Base-by-base conservation (phyloP, 2,888 invertebrate species). In the Colostygia pectinataria region DNA sequence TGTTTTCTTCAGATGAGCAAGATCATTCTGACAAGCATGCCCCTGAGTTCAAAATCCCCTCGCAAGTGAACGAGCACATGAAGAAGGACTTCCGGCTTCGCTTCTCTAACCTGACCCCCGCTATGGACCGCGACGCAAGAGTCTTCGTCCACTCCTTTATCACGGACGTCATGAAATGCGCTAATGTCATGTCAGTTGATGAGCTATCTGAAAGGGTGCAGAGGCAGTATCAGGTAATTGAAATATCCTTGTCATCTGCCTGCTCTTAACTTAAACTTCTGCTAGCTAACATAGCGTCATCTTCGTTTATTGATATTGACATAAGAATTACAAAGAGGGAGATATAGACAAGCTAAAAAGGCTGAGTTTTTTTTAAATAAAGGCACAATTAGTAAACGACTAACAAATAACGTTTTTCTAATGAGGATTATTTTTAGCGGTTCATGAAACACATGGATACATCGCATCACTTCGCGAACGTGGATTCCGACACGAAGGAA, bases 171-270 rank as follows among this genome's bases (percentile, higher is more conserved):
- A 80, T 93, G 24, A 92, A 91, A 61, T 92, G 91, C 61, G 88
- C 92, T 28, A 91, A 92, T 53, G 78, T 88, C 0, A 91, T 93
- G 76, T 86, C 91, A 6, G 93, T 97, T 1, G 98, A 98, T 48
- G 97, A 98, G 58, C 83, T 98, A 23, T 97, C 98, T 0, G 98
- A 98, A 71, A 88, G 95, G 33, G 95, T 97, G 20, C 98, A 99
- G 83, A 95, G 96, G 68, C 97, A 96, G 73, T 99, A 99, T 80
- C 95, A 95, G 82, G 92, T 92, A 15, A 10, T 20, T 20, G 5
- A 1, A 6, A 1, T 5, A 6, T 20, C 2, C 15, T 3, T 2
- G 2, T 15, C 15, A 3, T 3, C 15, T 15, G 15, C 15, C 4
- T 15, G 15, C 15, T 15, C 4, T 15, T 15, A n/a, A n/a, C n/a